Evolutionary conservation across 2,888 invertebrate species (phyloP).

Genomic region (Phortica magna): DNA sequence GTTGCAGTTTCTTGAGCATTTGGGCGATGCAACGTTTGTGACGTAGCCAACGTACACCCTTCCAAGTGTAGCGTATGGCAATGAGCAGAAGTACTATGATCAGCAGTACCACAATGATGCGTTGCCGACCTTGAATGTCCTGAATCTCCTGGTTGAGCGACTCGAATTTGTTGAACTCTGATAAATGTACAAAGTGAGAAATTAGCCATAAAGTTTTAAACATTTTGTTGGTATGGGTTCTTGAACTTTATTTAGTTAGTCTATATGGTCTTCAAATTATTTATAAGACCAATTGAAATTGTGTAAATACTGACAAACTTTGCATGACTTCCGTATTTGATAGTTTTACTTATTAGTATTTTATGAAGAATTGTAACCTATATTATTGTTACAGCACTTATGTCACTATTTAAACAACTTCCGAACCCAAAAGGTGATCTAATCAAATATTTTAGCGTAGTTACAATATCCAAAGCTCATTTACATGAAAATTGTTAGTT

Average conservation of each 20-base stretch:
- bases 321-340: neutral
- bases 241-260: neutral
- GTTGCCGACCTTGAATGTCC: slow-evolving; percentile 65
- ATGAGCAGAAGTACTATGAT: slow-evolving; percentile 64
- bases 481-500: neutral
- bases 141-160: slow-evolving; percentile 67
- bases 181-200: neutral
- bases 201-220: neutral
- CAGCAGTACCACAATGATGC: slow-evolving; percentile 66
- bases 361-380: neutral
- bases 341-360: neutral
- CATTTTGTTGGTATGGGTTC: neutral
- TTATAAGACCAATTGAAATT: no score
- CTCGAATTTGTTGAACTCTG: slow-evolving; percentile 64
- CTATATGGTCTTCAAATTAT: neutral
- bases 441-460: slow-evolving; percentile 5
- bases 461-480: neutral
- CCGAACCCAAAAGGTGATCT: neutral
- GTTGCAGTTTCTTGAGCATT: slow-evolving; percentile 60
- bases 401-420: neutral
- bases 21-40: slow-evolving; percentile 59
- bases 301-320: neutral
- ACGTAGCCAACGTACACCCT: slow-evolving; percentile 65
- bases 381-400: neutral
- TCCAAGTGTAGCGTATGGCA: slow-evolving; percentile 62